These are phyloP conservation scores for Frankliniella fusca DNA, from an alignment of 2,888 invertebrate species.

Conservation along the genomic window DNA sequence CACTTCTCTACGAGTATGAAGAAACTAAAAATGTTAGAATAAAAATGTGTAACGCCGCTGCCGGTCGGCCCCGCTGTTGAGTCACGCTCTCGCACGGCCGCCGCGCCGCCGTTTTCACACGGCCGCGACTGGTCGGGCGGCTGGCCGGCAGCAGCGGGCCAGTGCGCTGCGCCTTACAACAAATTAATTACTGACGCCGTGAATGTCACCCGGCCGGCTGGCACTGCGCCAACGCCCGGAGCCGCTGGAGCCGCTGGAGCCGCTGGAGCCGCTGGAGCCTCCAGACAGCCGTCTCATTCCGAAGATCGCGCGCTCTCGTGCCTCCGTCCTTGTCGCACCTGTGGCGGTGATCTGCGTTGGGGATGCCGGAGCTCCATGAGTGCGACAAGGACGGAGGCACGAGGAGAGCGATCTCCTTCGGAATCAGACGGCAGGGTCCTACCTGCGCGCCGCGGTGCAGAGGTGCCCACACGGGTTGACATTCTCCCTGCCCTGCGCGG, in stretches of 20 bases:
- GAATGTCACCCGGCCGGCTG: conserved; percentile 6
- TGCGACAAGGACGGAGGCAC: too few relatives aligned
- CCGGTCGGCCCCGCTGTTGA: too few relatives aligned
- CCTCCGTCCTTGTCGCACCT: too few relatives aligned
- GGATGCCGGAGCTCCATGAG: too few relatives aligned
- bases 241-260: conserved; percentile 3
- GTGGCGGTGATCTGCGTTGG: too few relatives aligned
- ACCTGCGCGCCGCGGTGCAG: not conserved
- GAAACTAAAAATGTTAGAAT: too few relatives aligned
- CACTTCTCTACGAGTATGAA: too few relatives aligned
- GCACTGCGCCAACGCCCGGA: not conserved
- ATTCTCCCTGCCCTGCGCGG: too few relatives aligned
- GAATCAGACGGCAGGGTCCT: not conserved
- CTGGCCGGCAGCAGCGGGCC: not conserved
- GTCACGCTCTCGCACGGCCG: not conserved
- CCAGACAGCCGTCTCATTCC: not conserved
- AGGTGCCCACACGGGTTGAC: too few relatives aligned
- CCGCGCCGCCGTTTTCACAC: not conserved
- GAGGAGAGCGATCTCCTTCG: too few relatives aligned
- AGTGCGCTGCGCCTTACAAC: not conserved
- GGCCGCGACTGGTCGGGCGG: not conserved
- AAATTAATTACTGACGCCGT: conserved; percentile 9
- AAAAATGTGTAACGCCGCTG: too few relatives aligned
- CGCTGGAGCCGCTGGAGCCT: not conserved
- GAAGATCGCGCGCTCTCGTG: too few relatives aligned